Evolutionary conservation across 1,140 invertebrate genomes (phyloP).

Genomic region (Arctopsyche grandis): DNA sequence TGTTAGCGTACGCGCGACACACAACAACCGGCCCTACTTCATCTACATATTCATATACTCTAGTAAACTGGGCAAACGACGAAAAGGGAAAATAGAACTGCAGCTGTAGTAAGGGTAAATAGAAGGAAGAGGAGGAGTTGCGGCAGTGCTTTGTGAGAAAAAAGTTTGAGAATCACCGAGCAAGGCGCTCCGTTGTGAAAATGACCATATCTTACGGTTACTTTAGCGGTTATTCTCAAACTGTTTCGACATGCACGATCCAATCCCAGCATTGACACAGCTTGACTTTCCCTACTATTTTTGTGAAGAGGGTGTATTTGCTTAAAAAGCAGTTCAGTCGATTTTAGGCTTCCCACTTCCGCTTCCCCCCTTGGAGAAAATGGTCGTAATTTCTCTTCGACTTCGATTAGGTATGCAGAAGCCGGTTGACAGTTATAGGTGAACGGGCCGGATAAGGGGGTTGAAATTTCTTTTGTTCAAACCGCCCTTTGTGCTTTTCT

Average conservation of each 20-base stretch:
- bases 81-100: background rate
- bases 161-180: background rate
- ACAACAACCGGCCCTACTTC: slow-evolving; percentile 6
- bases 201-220: background rate
- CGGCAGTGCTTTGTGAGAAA: background rate
- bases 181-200: background rate
- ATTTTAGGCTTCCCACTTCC: background rate
- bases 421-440: slow-evolving; percentile 51
- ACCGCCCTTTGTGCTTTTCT: slow-evolving; percentile 23
- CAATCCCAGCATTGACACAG: too few species aligned
- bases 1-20: slow-evolving; percentile 6
- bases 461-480: slow-evolving; percentile 40
- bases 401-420: slow-evolving; percentile 51
- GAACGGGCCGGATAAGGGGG: slow-evolving; percentile 19
- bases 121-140: background rate
- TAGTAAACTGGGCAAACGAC: background rate
- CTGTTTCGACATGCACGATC: too few species aligned
- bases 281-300: too few species aligned
- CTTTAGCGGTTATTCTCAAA: too few species aligned
- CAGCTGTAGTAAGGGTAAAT: background rate
- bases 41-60: slow-evolving; percentile 23
- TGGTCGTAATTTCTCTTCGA: slow-evolving; percentile 49
- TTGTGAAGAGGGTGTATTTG: slow-evolving; percentile 38
- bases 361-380: background rate
- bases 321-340: slow-evolving; percentile 26